These are phyloP conservation scores for Chloroclystis v-ata DNA, from an alignment of 2,888 invertebrate species.

Conservation along the genomic window DNA sequence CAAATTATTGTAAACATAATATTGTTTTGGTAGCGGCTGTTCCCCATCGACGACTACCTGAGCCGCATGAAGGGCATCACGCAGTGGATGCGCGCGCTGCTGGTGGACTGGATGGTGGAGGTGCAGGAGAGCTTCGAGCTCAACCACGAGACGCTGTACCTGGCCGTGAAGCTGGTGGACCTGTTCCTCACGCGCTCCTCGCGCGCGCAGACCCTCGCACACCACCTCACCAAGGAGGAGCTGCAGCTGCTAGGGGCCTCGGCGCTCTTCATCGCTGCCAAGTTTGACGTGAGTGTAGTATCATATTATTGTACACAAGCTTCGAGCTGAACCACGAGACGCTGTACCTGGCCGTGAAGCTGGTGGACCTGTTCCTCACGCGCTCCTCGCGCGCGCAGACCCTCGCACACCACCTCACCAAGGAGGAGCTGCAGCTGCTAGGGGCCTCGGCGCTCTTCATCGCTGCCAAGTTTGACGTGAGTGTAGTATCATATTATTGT, in stretches of 20 bases:
- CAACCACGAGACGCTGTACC: constrained; percentile 98
- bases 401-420: constrained; percentile 79
- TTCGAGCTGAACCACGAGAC: constrained; percentile 99
- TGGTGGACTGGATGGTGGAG: constrained; percentile 99
- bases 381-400: constrained; percentile 48
- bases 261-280: constrained; percentile 94
- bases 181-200: constrained; percentile 81
- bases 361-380: constrained; percentile 92
- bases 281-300: constrained; percentile 87
- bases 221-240: constrained; percentile 86
- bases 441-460: constrained; percentile 96
- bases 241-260: constrained; percentile 95
- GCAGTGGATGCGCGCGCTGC: constrained; percentile 92
- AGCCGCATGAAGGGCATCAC: constrained; percentile 86
- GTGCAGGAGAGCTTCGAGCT: constrained; percentile 98
- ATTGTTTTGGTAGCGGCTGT: constrained; percentile 78
- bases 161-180: constrained; percentile 97
- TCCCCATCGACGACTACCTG: constrained; percentile 89
- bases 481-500: neutral
- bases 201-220: constrained; percentile 47
- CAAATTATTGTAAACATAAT: no score
- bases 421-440: constrained; percentile 92
- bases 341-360: constrained; percentile 95
- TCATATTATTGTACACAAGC: constrained; percentile 53
- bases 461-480: constrained; percentile 96